Evolutionary conservation across 2,113 vertebrate species (phyloP).

Genomic region (Haemorhous mexicanus): DNA sequence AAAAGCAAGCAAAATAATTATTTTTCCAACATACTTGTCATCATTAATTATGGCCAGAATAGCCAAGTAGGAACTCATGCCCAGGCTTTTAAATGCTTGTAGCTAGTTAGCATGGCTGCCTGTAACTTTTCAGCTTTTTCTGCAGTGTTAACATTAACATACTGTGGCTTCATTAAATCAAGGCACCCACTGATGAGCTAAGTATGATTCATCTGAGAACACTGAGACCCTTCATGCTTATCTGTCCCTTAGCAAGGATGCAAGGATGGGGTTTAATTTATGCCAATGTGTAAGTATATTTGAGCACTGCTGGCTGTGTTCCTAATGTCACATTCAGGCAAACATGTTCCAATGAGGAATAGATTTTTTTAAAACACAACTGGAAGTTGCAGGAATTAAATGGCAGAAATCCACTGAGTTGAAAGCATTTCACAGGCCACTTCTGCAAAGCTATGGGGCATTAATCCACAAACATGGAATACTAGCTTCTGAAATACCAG

Average conservation of each 20-base stretch:
- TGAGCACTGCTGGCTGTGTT: neutral
- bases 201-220: neutral
- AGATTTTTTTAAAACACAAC: neutral
- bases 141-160: neutral
- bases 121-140: conserved; percentile 15
- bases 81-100: conserved; percentile 26
- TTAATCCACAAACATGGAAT: neutral
- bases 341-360: neutral
- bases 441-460: neutral
- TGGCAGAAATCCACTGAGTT: neutral
- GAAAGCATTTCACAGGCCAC: neutral
- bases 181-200: conserved; percentile 5
- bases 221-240: neutral
- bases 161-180: conserved; percentile 36
- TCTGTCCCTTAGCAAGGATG: neutral
- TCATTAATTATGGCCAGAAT: conserved; percentile 55
- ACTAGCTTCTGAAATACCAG: neutral
- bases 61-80: conserved; percentile 37
- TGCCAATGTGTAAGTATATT: neutral
- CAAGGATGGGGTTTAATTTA: neutral
- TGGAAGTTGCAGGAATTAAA: neutral
- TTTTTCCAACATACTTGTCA: conserved; percentile 51
- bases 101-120: conserved; percentile 23
- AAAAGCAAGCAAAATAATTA: conserved; percentile 61
- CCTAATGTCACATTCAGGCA: neutral